Percentiles rank a stretch among this genome's conserved stretches.
Evolutionary conservation across 2,113 vertebrate genomes (phyloP).

Genomic region (Anguilla rostrata): DNA sequence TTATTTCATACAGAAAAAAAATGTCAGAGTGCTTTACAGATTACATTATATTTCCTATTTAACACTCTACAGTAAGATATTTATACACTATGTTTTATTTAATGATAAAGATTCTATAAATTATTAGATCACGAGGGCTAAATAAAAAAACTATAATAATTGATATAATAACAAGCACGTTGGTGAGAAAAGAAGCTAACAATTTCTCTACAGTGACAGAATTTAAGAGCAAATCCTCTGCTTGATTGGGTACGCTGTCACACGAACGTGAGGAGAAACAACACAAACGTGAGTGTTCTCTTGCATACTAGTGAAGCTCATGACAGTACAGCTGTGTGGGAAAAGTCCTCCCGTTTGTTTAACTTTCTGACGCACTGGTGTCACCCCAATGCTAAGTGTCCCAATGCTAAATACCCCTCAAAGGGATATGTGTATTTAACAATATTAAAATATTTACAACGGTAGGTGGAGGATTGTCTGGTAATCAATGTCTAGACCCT

Average conservation of each 20-base stretch:
- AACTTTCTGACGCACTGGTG: neutral
- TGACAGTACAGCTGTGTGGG: neutral
- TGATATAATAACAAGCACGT: too few species aligned
- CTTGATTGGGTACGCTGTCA: neutral
- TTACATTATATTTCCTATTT: too few species aligned
- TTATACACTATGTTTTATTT: too few species aligned
- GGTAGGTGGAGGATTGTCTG: neutral
- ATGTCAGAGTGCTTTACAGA: too few species aligned
- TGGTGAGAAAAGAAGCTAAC: neutral
- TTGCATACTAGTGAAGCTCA: neutral
- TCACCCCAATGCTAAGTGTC: neutral
- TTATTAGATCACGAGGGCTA: neutral
- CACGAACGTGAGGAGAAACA: neutral
- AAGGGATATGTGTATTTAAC: neutral
- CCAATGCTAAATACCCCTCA: neutral
- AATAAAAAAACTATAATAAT: too few species aligned
- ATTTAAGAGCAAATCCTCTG: neutral
- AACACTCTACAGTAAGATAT: too few species aligned
- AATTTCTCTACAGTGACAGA: too few species aligned
- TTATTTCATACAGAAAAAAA: too few species aligned
- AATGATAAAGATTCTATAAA: neutral
- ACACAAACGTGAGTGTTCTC: too few species aligned
- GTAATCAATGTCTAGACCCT: neutral
- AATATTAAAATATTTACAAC: neutral
- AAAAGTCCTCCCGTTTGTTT: neutral